Percentiles rank a stretch among this genome's conserved stretches.
phyloP scores from a whole-genome alignment of 1,140 invertebrate species.

The Lepidurus packardi region DNA sequence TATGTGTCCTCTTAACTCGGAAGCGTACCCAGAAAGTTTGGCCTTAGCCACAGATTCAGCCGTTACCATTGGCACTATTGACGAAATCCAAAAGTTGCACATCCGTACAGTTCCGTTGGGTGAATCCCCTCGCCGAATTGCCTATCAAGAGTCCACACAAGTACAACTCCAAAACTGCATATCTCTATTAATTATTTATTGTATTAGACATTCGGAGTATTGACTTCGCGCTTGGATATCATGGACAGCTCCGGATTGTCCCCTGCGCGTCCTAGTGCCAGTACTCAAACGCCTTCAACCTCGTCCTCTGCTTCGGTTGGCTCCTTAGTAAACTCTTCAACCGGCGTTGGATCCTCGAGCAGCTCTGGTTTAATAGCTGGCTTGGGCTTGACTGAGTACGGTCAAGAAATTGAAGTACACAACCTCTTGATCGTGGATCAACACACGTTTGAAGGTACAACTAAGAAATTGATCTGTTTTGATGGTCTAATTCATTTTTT shows the following conservation, averaged over 20 bases:
- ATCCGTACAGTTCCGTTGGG: conserved; percentile 89
- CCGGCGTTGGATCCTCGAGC: not conserved
- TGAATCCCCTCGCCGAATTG: conserved; percentile 87
- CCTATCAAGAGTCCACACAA: conserved; percentile 89
- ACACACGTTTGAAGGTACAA: conserved; percentile 81
- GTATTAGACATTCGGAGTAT: conserved; percentile 81
- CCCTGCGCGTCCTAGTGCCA: conserved; percentile 67
- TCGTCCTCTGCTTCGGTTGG: conserved; percentile 48
- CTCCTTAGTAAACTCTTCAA: conserved; percentile 35
- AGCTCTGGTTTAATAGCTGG: conserved; percentile 25
- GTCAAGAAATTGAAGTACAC: conserved; percentile 84
- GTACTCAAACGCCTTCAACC: conserved; percentile 61
- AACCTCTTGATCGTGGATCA: conserved; percentile 91
- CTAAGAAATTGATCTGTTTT: not conserved
- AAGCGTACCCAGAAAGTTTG: conserved; percentile 89
- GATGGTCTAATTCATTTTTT: conserved; percentile 22
- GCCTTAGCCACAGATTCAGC: conserved; percentile 88
- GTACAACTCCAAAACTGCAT: conserved; percentile 42
- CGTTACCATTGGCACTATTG: conserved; percentile 95
- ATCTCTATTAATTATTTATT: not conserved
- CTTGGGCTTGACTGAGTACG: conserved; percentile 50
- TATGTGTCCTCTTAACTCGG: conserved; percentile 94
- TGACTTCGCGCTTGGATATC: conserved; percentile 82
- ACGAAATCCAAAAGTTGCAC: conserved; percentile 97
- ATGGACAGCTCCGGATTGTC: conserved; percentile 60